Evolutionary conservation across 2,888 invertebrate species (phyloP).

Genomic region (Hypomecis atomaria): DNA sequence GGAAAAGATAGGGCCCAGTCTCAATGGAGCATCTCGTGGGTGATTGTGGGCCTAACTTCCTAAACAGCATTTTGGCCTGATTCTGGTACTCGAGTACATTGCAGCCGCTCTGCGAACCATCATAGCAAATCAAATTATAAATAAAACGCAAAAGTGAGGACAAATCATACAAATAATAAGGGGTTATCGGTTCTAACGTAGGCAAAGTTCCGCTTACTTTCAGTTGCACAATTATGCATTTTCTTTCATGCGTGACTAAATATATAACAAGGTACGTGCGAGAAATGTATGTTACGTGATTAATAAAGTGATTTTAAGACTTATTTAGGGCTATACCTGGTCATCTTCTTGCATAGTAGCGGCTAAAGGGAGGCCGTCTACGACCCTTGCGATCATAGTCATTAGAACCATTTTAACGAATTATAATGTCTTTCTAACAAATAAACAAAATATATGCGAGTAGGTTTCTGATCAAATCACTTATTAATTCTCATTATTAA

Average conservation of each 20-base stretch:
- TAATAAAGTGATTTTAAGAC: conserved; percentile 1
- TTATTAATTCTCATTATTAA: conserved; percentile 74
- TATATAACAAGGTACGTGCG: conserved; percentile 6
- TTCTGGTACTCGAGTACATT: conserved; percentile 99
- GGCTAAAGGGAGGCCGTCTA: conserved; percentile 97
- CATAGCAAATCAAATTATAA: conserved; percentile 71
- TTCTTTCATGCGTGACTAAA: conserved; percentile 20
- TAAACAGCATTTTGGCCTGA: conserved; percentile 99
- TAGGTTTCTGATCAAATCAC: conserved; percentile 26
- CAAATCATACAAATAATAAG: conserved; percentile 51
- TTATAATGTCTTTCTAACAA: conserved; percentile 53
- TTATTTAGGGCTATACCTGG: conserved; percentile 87
- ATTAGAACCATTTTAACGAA: conserved; percentile 93
- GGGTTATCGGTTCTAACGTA: conserved; percentile 34
- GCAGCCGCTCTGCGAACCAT: conserved; percentile 91
- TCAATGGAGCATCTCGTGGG: conserved; percentile 97
- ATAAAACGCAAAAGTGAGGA: conserved; percentile 49
- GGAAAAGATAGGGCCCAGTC: conserved; percentile 98
- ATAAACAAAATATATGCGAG: conserved; percentile 43
- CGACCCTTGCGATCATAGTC: conserved; percentile 98
- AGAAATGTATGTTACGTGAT: conserved; percentile 13
- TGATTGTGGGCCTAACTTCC: conserved; percentile 95
- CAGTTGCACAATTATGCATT: not conserved
- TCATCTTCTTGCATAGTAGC: conserved; percentile 99
- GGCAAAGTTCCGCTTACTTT: conserved; percentile 39